These are phyloP conservation scores for Raphicerus campestris DNA, from an alignment of 2,113 vertebrate genomes.

Conservation along the genomic window DNA sequence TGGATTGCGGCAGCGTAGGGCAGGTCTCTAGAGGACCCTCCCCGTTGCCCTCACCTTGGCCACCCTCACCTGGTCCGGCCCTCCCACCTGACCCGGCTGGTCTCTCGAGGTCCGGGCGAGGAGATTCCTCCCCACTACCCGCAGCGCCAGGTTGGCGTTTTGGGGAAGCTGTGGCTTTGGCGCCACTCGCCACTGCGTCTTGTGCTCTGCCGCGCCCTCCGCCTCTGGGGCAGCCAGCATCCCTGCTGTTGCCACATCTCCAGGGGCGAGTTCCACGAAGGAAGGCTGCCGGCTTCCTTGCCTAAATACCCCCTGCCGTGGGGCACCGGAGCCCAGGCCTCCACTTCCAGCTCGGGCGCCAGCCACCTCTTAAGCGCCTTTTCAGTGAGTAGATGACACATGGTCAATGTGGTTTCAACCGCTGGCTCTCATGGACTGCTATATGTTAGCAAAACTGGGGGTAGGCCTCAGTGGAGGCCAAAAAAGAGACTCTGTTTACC, in stretches of 20 bases:
- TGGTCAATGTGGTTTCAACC: neutral
- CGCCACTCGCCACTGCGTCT: accelerated
- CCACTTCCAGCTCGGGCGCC: accelerated
- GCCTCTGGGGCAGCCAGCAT: neutral
- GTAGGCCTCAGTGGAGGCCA: neutral
- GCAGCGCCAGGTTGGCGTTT: accelerated
- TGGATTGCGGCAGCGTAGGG: accelerated
- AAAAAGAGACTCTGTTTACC: too few species aligned
- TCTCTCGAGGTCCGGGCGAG: neutral
- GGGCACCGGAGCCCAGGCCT: neutral
- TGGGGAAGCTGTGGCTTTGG: neutral
- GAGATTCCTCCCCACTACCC: neutral
- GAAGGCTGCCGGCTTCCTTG: neutral
- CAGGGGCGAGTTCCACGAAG: accelerated
- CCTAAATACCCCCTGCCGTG: too few species aligned
- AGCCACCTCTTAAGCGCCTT: neutral
- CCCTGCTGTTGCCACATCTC: neutral
- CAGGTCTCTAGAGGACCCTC: accelerated
- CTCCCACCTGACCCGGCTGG: accelerated
- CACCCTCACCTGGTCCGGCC: accelerated
- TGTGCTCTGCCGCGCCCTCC: accelerated
- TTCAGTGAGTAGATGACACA: neutral
- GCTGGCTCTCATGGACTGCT: neutral
- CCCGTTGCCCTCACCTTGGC: accelerated
- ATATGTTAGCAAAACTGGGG: neutral